Percentiles rank a stretch among this genome's conserved stretches.
Evolutionary conservation across 2,888 invertebrate genomes (phyloP).

Genomic region (Brachynemurus nebulosus): DNA sequence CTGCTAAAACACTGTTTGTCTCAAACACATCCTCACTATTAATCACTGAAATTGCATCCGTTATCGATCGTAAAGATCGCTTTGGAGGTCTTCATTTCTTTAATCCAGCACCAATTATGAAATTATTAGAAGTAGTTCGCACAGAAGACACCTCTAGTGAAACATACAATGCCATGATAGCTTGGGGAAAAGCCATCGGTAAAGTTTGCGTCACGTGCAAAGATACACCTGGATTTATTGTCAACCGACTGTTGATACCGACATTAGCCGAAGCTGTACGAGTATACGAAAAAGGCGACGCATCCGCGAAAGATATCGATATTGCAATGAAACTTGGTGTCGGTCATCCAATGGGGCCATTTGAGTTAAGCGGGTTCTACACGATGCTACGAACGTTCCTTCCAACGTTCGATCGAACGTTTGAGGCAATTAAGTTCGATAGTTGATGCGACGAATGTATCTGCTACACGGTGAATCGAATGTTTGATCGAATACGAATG

Average conservation of each 20-base stretch:
- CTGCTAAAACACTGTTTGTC: slow-evolving; percentile 62
- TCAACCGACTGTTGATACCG: slow-evolving; percentile 75
- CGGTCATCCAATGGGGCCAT: slow-evolving; percentile 81
- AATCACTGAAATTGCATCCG: slow-evolving; percentile 64
- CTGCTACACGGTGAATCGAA: too few species aligned
- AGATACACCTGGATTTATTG: slow-evolving; percentile 87
- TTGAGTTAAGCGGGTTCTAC: too few species aligned
- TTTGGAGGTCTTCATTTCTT: slow-evolving; percentile 87
- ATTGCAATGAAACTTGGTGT: slow-evolving; percentile 83
- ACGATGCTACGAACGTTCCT: too few species aligned
- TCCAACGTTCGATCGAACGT: too few species aligned
- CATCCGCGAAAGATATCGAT: slow-evolving; percentile 65
- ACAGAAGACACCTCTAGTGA: slow-evolving; percentile 62
- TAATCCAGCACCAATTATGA: slow-evolving; percentile 86
- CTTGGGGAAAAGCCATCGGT: slow-evolving; percentile 68
- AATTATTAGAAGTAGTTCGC: slow-evolving; percentile 67
- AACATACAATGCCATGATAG: slow-evolving; percentile 56
- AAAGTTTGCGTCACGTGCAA: slow-evolving; percentile 79
- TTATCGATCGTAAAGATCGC: slow-evolving; percentile 54
- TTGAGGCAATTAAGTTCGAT: too few species aligned
- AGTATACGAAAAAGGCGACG: slow-evolving; percentile 65
- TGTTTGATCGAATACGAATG: too few species aligned
- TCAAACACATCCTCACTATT: slow-evolving; percentile 83
- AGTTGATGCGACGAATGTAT: too few species aligned
- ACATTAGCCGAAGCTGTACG: slow-evolving; percentile 69